Evolutionary conservation across 2,113 vertebrate species (phyloP).

Genomic region (Stigmatopora argus): DNA sequence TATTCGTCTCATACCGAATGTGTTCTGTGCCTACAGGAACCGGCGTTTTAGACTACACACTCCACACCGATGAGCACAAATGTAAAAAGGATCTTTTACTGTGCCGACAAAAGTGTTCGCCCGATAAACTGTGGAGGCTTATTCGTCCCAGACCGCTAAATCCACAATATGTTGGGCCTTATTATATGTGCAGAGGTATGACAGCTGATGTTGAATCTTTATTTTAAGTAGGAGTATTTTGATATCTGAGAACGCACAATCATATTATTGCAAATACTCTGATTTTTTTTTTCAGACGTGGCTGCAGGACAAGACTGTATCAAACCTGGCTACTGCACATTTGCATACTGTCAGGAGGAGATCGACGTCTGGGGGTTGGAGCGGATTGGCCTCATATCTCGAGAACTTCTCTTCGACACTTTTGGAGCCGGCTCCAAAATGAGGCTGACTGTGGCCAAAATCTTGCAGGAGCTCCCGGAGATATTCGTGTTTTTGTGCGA

Average conservation of each 20-base stretch:
- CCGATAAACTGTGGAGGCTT: slow-evolving; percentile 86
- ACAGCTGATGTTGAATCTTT: neutral
- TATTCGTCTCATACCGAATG: neutral
- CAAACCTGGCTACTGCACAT: slow-evolving; percentile 91
- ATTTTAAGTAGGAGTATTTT: neutral
- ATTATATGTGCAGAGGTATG: slow-evolving; percentile 98
- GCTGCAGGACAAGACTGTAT: slow-evolving; percentile 85
- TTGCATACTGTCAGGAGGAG: slow-evolving; percentile 96
- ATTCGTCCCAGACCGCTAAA: slow-evolving; percentile 93
- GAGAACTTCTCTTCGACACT: slow-evolving; percentile 84
- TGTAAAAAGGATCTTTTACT: slow-evolving; percentile 96
- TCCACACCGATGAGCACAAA: slow-evolving; percentile 83
- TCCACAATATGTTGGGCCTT: slow-evolving; percentile 93
- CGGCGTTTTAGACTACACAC: slow-evolving; percentile 81
- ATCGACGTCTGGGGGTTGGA: slow-evolving; percentile 96
- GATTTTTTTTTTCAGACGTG: slow-evolving; percentile 73
- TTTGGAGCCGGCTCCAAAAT: slow-evolving; percentile 76
- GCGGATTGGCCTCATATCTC: slow-evolving; percentile 88
- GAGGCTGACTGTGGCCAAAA: slow-evolving; percentile 79
- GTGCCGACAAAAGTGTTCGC: slow-evolving; percentile 80
- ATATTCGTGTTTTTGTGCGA: slow-evolving; percentile 97
- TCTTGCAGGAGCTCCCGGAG: slow-evolving; percentile 90
- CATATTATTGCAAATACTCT: neutral
- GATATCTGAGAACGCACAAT: neutral
- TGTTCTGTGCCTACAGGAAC: slow-evolving; percentile 67